Percentiles rank a stretch among this genome's conserved stretches.
Conservation (phyloP, 2,888 invertebrate species). For the Terebella lapidaria region DNA sequence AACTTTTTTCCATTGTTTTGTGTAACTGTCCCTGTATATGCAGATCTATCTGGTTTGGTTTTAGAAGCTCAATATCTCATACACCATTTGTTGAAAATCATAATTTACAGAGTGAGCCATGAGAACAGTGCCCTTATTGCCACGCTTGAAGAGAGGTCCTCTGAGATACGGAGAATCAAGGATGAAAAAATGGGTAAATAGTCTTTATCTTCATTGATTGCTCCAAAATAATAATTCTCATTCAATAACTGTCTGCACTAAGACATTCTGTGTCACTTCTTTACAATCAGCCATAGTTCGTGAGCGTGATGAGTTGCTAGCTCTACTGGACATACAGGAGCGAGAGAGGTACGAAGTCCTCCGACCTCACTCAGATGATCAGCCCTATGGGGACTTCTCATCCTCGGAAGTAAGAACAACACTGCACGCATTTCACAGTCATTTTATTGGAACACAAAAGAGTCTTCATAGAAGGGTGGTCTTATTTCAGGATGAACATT, state of each 20-base stretch:
- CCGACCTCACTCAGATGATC: slow-evolving; percentile 15
- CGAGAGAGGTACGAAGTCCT: slow-evolving; percentile 36
- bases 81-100: too few relatives aligned
- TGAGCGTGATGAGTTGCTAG: slow-evolving; percentile 44
- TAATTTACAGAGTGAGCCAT: slow-evolving; percentile 5
- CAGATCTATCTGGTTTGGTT: too few relatives aligned
- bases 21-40: too few relatives aligned
- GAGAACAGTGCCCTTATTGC: slow-evolving; percentile 1
- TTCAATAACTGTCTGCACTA: too few relatives aligned
- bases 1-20: too few relatives aligned
- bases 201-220: not conserved
- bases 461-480: too few relatives aligned
- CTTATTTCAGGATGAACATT: too few relatives aligned
- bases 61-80: too few relatives aligned
- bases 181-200: slow-evolving; percentile 8
- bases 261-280: too few relatives aligned
- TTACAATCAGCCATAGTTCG: slow-evolving; percentile 33
- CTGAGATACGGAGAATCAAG: not conserved
- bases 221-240: too few relatives aligned
- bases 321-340: slow-evolving; percentile 45
- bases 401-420: not conserved
- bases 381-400: slow-evolving; percentile 9
- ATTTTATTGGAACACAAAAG: too few relatives aligned
- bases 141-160: not conserved
- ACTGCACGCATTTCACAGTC: not conserved